phyloP scores from a whole-genome alignment of 1,140 invertebrate genomes.

The Hesperophylax magnus region DNA sequence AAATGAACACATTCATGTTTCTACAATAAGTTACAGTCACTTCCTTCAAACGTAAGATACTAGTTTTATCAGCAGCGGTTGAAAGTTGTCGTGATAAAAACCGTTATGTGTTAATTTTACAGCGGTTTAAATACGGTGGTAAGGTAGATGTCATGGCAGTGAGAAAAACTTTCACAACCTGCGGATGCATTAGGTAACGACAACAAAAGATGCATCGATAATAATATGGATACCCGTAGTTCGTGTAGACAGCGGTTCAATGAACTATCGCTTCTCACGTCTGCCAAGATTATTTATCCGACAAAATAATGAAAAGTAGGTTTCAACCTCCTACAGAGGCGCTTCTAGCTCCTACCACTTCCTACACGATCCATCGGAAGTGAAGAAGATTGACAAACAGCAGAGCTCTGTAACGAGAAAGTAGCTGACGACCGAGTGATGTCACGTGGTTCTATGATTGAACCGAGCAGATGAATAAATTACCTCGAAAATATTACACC shows the following conservation, averaged over 20 bases:
- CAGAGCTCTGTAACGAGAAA: neutral
- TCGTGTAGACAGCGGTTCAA: too few relatives aligned
- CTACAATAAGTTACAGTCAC: slow-evolving; percentile 18
- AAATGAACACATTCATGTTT: slow-evolving; percentile 18
- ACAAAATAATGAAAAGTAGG: too few relatives aligned
- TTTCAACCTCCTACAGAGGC: too few relatives aligned
- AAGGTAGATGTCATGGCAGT: too few relatives aligned
- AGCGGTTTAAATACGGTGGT: neutral
- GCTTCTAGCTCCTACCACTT: too few relatives aligned
- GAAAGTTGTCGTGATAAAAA: slow-evolving; percentile 33
- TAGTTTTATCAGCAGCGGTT: slow-evolving; percentile 9
- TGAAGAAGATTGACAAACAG: neutral
- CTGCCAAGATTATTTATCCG: too few relatives aligned
- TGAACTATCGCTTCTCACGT: too few relatives aligned
- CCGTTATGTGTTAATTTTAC: neutral
- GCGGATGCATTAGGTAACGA: too few relatives aligned
- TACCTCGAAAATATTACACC: neutral
- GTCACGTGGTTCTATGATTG: neutral
- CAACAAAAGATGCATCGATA: too few relatives aligned
- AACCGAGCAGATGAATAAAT: slow-evolving; percentile 1
- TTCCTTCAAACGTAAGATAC: slow-evolving; percentile 15
- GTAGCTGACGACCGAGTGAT: neutral
- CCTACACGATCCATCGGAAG: neutral
- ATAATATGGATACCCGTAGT: too few relatives aligned
- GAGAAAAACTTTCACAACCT: too few relatives aligned